Evolutionary conservation across 2,888 invertebrate species (phyloP).

Genomic region (Ectropis crepuscularia): DNA sequence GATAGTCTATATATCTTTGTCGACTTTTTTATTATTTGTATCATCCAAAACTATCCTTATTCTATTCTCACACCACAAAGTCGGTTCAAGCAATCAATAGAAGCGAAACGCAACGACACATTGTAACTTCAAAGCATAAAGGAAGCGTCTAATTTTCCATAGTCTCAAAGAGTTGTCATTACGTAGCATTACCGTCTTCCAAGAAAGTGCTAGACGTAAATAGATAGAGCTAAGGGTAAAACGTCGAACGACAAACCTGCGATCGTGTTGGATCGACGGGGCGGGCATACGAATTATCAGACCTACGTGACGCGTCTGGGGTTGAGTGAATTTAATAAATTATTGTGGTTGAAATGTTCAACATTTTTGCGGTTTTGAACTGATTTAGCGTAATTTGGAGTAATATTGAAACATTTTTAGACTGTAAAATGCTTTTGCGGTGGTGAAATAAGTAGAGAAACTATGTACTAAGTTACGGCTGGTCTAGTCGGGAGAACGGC

Average conservation of each 20-base stretch:
- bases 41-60: no score
- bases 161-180: conserved; percentile 42
- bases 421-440: not conserved
- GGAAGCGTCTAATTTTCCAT: conserved; percentile 44
- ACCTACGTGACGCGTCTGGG: conserved; percentile 44
- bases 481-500: no score
- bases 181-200: conserved; percentile 16
- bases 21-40: no score
- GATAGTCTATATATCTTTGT: no score
- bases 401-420: not conserved
- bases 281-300: conserved; percentile 44
- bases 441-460: not conserved
- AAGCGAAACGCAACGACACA: conserved; percentile 9
- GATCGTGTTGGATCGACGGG: conserved; percentile 39
- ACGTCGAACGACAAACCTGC: conserved; percentile 34
- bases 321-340: conserved; percentile 45
- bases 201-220: conserved; percentile 26
- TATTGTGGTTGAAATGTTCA: conserved; percentile 43
- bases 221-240: conserved; percentile 19
- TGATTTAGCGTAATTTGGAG: conserved; percentile 16
- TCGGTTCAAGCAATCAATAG: conserved; percentile 9
- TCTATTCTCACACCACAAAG: not conserved
- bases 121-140: conserved; percentile 24
- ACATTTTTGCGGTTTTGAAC: conserved; percentile 27
- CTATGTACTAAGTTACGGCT: not conserved